Percentiles rank a stretch among this genome's conserved stretches.
phyloP scores from a whole-genome alignment of 2,113 vertebrate genomes.

The Sciurus niger region DNA sequence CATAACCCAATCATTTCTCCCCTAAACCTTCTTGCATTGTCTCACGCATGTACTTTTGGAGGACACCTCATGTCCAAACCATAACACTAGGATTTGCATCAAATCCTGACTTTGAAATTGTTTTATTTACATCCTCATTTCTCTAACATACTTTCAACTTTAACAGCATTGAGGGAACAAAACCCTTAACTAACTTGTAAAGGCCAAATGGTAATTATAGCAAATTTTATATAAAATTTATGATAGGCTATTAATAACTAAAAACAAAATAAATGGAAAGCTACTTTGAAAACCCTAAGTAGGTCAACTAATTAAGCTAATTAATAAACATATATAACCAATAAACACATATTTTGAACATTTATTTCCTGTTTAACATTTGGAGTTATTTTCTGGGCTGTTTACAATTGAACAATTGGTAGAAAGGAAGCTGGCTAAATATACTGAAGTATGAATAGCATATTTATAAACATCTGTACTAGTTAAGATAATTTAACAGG shows the following conservation, averaged over 20 bases:
- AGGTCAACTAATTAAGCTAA: background rate
- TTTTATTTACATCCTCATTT: background rate
- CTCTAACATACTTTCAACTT: background rate
- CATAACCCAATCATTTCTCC: no score
- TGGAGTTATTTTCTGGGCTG: background rate
- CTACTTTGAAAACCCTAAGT: background rate
- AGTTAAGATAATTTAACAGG: background rate
- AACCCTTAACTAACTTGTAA: background rate
- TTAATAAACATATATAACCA: background rate
- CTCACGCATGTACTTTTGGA: no score
- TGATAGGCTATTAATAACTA: background rate
- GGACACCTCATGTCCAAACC: no score
- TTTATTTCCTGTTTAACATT: background rate
- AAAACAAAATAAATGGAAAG: background rate
- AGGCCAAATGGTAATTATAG: background rate
- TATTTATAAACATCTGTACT: background rate
- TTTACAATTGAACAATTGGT: background rate
- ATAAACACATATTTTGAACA: background rate
- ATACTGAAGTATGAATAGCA: background rate
- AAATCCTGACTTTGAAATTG: background rate
- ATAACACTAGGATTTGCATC: no score
- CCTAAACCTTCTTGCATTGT: no score
- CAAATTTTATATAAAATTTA: background rate
- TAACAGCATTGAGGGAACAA: background rate
- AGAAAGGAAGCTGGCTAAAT: slow-evolving; percentile 4